Evolutionary conservation across 2,113 vertebrate genomes (phyloP), one percentile per base, ranked within the genome.

Genomic region (Paraplagusia blochii): DNA sequence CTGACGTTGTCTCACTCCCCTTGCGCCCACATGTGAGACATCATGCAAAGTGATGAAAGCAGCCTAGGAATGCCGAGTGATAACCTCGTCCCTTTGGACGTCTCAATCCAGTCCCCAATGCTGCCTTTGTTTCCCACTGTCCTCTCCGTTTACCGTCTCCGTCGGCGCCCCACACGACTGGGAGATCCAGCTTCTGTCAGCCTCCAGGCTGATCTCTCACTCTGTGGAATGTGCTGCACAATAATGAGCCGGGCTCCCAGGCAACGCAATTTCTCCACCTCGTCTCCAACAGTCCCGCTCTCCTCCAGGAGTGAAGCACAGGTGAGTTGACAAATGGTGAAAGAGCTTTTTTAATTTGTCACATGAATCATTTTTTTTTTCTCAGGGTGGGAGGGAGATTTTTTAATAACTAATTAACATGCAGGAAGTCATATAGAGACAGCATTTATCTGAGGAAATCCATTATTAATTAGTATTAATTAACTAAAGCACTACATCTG

Each of bases 121-220:
- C 44, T 47, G 72, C 55, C 73, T 71, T 49, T 63, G 66, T 80
- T 70, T 79, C 69, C 69, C 63, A 62, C 68, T 71, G 64, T 78
- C 81, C 73, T 75, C 74, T 74, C 58, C 75, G 83, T 69, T 84
- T 83, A 84, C 65, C 52, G 0, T 85, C 85, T 80, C 63, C 42
- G 54, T 46, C 51, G 34, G n/a, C 19, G 29, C 16, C 33, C 66
- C 70, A 64, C 9, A 58, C 60, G 60, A 53, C 73, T 57, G 44
- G 53, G 50, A 77, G 80, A 80, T 72, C 54, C 79, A 78, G 76
- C 74, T 79, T 74, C 80, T 77, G 80, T 82, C 85, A 85, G 74
- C 77, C 77, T 75, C 63, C 61, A 76, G 87, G 67, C 74, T 86
- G 81, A 84, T 82, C 74, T 81, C 82, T 83, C 72, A 72, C 79